Conservation (phyloP, 2,797 vertebrate genomes). For the Mus minutoides region DNA sequence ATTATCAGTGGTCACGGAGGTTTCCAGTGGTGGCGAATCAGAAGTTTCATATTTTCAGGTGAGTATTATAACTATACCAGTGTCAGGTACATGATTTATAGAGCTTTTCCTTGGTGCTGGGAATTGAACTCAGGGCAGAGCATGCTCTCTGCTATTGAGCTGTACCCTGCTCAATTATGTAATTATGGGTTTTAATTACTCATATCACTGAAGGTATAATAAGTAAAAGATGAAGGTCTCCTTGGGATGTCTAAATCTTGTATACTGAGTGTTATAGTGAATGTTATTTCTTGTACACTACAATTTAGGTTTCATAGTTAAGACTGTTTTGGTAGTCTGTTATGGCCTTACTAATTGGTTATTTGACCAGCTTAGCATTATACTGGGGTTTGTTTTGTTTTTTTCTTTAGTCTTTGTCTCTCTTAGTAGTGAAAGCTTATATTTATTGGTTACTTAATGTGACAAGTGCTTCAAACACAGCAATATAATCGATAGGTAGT, state of each 20-base stretch:
- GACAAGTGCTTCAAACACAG: not conserved
- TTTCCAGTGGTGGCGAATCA: conserved; percentile 85
- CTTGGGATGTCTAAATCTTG: conserved; percentile 6
- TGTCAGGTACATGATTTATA: not conserved
- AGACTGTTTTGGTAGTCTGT: not conserved
- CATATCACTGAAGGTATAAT: not conserved
- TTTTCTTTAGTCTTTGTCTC: not conserved
- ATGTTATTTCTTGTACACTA: not conserved
- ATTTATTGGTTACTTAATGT: not conserved
- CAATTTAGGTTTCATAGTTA: not conserved
- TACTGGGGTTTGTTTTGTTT: not conserved
- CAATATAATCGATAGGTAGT: not conserved
- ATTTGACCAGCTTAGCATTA: not conserved
- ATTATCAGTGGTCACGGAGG: conserved; percentile 93
- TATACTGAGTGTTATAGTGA: not conserved
- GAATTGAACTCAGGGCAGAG: not conserved
- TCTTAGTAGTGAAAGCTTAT: not conserved
- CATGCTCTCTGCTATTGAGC: not conserved
- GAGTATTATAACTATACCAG: conserved; percentile 53
- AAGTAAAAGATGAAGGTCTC: not conserved
- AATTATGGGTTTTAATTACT: not conserved
- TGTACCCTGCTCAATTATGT: too few species aligned
- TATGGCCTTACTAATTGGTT: not conserved
- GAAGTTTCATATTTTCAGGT: conserved; percentile 96
- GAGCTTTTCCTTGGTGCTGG: not conserved